Percentiles rank a stretch among this genome's conserved stretches.
phyloP scores from a whole-genome alignment of 1,140 invertebrate species.

The Lasioglossum baleicum region DNA sequence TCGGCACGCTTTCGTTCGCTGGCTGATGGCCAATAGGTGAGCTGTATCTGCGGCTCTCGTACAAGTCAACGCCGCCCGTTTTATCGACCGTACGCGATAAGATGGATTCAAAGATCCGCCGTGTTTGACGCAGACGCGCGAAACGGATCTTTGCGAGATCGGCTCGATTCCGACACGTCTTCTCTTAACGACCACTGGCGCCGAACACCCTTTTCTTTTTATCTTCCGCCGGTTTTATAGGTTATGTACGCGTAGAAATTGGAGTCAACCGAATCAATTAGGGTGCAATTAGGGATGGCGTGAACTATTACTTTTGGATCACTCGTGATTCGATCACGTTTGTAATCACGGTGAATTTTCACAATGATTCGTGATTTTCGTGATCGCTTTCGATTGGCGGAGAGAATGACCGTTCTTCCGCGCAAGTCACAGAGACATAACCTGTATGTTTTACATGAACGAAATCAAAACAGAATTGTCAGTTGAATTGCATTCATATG shows the following conservation, averaged over 20 bases:
- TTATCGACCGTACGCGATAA: slow-evolving; percentile 64
- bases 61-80: slow-evolving; percentile 63
- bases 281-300: too few relatives aligned
- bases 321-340: too few relatives aligned
- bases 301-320: too few relatives aligned
- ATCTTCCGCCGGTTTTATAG: slow-evolving; percentile 1
- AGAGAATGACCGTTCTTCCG: too few relatives aligned
- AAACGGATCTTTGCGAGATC: slow-evolving; percentile 30
- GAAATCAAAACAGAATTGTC: too few relatives aligned
- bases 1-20: slow-evolving; percentile 63
- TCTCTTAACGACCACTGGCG: slow-evolving; percentile 17
- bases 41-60: slow-evolving; percentile 43
- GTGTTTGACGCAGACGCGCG: slow-evolving; percentile 28
- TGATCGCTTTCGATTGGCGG: too few relatives aligned
- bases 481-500: too few relatives aligned
- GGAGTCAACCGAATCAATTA: background rate
- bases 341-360: too few relatives aligned
- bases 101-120: slow-evolving; percentile 60
- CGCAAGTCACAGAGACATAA: too few relatives aligned
- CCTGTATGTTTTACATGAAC: too few relatives aligned
- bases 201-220: slow-evolving; percentile 10
- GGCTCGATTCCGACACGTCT: slow-evolving; percentile 4
- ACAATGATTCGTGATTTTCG: too few relatives aligned
- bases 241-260: background rate
- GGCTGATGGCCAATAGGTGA: slow-evolving; percentile 64